A percentile compares a stretch with the other conserved stretches of the same genome.
phyloP scores from a whole-genome alignment of 2,888 invertebrate species.

The Napeogenes sylphis region DNA sequence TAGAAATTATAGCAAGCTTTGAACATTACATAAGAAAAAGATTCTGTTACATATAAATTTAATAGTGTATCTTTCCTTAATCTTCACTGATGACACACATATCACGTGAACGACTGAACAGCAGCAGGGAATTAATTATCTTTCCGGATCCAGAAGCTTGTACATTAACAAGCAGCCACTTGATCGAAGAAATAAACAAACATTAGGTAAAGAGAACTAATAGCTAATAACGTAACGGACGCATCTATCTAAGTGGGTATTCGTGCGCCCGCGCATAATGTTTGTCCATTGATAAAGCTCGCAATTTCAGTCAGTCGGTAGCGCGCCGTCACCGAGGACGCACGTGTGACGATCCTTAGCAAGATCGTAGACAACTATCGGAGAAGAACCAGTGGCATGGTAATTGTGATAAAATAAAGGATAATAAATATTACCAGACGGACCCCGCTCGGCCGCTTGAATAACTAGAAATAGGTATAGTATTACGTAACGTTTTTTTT shows the following conservation, averaged over 20 bases:
- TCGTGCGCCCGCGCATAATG: slow-evolving; percentile 58
- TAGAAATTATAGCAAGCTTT: too few species aligned
- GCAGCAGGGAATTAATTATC: not conserved
- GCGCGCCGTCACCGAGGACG: slow-evolving; percentile 58
- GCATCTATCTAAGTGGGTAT: slow-evolving; percentile 66
- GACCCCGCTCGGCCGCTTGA: slow-evolving; percentile 57
- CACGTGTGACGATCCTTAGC: slow-evolving; percentile 37
- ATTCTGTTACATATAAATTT: too few species aligned
- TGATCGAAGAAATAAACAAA: slow-evolving; percentile 52
- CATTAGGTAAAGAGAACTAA: slow-evolving; percentile 55
- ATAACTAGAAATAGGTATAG: slow-evolving; percentile 61
- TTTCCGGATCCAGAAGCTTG: slow-evolving; percentile 13
- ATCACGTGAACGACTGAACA: not conserved
- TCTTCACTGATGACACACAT: not conserved
- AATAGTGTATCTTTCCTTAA: too few species aligned
- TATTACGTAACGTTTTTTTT: slow-evolving; percentile 55
- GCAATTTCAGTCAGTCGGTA: slow-evolving; percentile 64
- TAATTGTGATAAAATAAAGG: slow-evolving; percentile 61
- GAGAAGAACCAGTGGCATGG: slow-evolving; percentile 58
- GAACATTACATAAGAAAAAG: too few species aligned
- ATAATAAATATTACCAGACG: slow-evolving; percentile 43
- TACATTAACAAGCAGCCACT: slow-evolving; percentile 33
- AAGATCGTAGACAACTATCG: slow-evolving; percentile 35
- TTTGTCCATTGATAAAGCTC: slow-evolving; percentile 65
- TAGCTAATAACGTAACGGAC: slow-evolving; percentile 63